These are phyloP conservation scores for Ramphastos sulfuratus DNA, from an alignment of 2,113 vertebrate genomes.

Conservation along the genomic window DNA sequence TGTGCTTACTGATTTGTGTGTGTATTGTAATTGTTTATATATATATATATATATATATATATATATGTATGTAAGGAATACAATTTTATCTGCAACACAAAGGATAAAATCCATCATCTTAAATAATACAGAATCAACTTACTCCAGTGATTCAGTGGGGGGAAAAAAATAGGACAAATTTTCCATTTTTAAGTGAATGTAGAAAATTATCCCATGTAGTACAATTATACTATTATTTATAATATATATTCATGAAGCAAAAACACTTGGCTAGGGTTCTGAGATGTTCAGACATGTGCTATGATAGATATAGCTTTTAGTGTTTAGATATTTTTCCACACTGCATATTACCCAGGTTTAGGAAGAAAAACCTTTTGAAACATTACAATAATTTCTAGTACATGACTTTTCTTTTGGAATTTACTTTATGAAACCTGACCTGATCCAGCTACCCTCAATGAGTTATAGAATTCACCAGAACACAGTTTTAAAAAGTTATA, in stretches of 20 bases:
- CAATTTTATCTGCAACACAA: not conserved
- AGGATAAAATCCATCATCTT: not conserved
- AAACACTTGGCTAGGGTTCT: not conserved
- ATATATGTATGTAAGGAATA: not conserved
- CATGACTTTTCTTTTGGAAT: not conserved
- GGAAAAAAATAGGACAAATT: not conserved
- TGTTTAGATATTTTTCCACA: not conserved
- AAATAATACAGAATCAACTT: not conserved
- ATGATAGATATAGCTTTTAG: not conserved
- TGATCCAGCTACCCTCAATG: not conserved
- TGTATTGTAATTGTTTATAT: not conserved
- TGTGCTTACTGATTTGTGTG: not conserved
- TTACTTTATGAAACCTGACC: not conserved
- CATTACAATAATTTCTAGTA: not conserved
- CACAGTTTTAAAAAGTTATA: not conserved
- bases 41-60: too few species aligned
- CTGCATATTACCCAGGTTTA: not conserved
- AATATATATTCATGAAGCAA: not conserved
- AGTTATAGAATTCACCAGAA: not conserved
- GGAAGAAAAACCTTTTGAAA: not conserved
- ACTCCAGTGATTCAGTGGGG: not conserved
- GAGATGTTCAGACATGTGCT: accelerated
- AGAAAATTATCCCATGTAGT: not conserved
- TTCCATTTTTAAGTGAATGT: not conserved
- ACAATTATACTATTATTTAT: not conserved